phyloP scores from a whole-genome alignment of 2,888 invertebrate species.

The Ditula angustiorana region DNA sequence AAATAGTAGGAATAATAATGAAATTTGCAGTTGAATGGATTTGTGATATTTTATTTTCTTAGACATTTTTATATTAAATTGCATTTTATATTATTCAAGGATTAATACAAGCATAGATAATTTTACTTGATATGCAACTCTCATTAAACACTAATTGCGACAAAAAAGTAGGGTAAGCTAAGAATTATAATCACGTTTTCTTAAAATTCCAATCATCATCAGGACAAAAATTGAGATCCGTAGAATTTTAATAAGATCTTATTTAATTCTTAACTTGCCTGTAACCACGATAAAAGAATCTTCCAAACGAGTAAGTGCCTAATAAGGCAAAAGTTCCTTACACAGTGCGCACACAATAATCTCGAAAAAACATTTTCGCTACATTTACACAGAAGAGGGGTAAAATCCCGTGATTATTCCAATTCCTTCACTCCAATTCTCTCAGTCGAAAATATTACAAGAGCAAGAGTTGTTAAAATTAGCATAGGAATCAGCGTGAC shows the following conservation, averaged over 20 bases:
- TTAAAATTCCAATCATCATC: no score
- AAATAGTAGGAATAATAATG: no score
- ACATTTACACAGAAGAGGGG: slow-evolving; percentile 43
- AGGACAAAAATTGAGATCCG: no score
- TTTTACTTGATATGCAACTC: no score
- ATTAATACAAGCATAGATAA: no score
- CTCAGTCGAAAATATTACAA: slow-evolving; percentile 71
- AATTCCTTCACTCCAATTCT: slow-evolving; percentile 54
- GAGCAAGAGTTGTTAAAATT: slow-evolving; percentile 75
- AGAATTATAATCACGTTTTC: no score
- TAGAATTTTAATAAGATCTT: neutral
- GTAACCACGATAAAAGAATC: slow-evolving; percentile 2
- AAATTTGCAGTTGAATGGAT: no score
- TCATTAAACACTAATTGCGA: no score
- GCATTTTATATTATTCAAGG: no score
- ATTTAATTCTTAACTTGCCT: neutral
- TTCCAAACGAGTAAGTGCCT: neutral
- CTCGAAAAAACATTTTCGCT: slow-evolving; percentile 28
- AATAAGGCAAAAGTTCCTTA: neutral
- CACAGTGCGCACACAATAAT: neutral
- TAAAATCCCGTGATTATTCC: slow-evolving; percentile 66
- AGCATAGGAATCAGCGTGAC: slow-evolving; percentile 71
- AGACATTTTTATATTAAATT: no score
- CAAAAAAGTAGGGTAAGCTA: no score
- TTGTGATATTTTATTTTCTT: no score